phyloP scores from a whole-genome alignment of 2,797 vertebrate species.

The Merluccius polli region DNA sequence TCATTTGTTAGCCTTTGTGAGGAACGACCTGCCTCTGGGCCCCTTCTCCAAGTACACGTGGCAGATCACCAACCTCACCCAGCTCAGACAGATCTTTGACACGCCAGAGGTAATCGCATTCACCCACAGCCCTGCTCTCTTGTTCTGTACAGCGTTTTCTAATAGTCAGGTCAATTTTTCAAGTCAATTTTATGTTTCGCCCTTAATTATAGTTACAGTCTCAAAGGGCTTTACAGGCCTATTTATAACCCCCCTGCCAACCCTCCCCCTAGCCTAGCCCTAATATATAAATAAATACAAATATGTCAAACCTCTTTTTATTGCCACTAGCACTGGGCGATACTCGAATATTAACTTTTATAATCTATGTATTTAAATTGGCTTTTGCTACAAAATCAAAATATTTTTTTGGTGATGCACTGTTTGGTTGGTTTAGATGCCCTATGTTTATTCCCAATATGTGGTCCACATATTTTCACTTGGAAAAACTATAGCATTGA shows the following conservation, averaged over 20 bases:
- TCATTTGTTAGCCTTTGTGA: conserved; percentile 74
- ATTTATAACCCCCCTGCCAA: too few species aligned
- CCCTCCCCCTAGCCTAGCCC: too few species aligned
- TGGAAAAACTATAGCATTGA: neutral
- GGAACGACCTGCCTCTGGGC: conserved; percentile 80
- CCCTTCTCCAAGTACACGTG: conserved; percentile 90
- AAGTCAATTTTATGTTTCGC: too few species aligned
- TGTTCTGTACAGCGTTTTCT: neutral
- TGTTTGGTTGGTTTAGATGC: neutral
- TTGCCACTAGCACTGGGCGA: neutral
- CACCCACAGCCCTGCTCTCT: neutral
- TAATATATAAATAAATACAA: neutral
- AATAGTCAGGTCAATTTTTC: too few species aligned
- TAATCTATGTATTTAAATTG: neutral
- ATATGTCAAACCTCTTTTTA: neutral
- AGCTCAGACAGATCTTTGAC: conserved; percentile 90
- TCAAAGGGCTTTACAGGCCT: too few species aligned
- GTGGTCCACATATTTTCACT: neutral
- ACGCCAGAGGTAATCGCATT: conserved; percentile 77
- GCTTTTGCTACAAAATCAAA: neutral
- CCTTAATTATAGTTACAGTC: too few species aligned
- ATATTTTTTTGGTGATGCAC: neutral
- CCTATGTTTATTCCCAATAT: too few species aligned
- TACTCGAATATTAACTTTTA: neutral
- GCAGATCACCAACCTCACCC: conserved; percentile 87